A percentile compares a stretch with the other conserved stretches of the same genome.
These are phyloP conservation scores for Echinarachnius parma DNA, from an alignment of 53 echinoderm and acorn worm species.

Conservation along the genomic window DNA sequence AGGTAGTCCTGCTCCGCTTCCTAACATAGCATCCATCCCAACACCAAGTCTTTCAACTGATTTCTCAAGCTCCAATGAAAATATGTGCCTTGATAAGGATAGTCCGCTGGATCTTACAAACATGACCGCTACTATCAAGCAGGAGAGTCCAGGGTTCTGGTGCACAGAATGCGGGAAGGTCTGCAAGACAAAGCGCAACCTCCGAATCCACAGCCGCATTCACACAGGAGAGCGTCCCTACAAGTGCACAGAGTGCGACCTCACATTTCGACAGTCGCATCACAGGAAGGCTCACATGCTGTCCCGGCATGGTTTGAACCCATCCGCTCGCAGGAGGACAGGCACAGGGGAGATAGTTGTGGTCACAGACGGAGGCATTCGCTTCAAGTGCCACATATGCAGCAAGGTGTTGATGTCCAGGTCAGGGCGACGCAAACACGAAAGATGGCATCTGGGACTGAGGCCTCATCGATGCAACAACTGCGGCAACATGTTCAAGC, in stretches of 20 bases:
- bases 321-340: neutral
- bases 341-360: slow-evolving; percentile 4
- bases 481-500: slow-evolving; percentile 28
- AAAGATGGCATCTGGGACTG: slow-evolving; percentile 38
- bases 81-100: slow-evolving; percentile 21
- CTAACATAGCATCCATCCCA: slow-evolving; percentile 13
- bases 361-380: slow-evolving; percentile 30
- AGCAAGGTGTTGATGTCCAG: slow-evolving; percentile 27
- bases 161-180: slow-evolving; percentile 16
- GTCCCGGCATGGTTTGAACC: slow-evolving; percentile 26
- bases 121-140: neutral
- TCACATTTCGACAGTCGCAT: slow-evolving; percentile 30
- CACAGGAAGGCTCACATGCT: slow-evolving; percentile 39
- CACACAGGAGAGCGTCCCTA: slow-evolving; percentile 45
- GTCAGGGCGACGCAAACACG: slow-evolving; percentile 36
- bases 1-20: slow-evolving; percentile 20
- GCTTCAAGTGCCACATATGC: slow-evolving; percentile 37
- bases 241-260: slow-evolving; percentile 11
- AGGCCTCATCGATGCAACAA: slow-evolving; percentile 31
- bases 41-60: slow-evolving; percentile 20
- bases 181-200: slow-evolving; percentile 28
- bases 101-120: slow-evolving; percentile 15
- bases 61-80: neutral
- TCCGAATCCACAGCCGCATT: slow-evolving; percentile 25
- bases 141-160: neutral